A percentile compares a stretch with the other conserved stretches of the same genome.
Evolutionary conservation across 2,113 vertebrate species (phyloP).

Genomic region (Perca schrenkii): DNA sequence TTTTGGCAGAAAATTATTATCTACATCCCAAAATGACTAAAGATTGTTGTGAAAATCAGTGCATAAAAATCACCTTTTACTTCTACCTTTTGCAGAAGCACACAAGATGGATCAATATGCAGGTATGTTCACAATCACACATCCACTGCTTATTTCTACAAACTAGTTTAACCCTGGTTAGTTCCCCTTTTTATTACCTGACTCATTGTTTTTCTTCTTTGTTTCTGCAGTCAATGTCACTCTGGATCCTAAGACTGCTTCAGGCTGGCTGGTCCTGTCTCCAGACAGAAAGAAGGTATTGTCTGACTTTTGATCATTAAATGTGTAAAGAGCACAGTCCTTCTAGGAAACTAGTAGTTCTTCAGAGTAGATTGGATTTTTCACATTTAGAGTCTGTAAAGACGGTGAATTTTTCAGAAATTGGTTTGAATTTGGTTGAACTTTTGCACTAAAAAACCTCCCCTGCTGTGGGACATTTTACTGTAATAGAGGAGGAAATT

Average conservation of each 20-base stretch:
- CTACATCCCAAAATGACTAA: neutral
- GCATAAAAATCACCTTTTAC: neutral
- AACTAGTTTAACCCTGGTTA: neutral
- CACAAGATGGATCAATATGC: slow-evolving; percentile 45
- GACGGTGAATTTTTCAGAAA: neutral
- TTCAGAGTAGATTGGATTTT: neutral
- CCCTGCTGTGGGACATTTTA: neutral
- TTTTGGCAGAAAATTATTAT: neutral
- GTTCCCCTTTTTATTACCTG: neutral
- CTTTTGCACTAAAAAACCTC: neutral
- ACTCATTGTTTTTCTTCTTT: slow-evolving; percentile 10
- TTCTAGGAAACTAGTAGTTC: neutral
- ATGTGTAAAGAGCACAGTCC: too few relatives aligned
- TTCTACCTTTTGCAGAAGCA: slow-evolving; percentile 39
- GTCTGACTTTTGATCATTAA: neutral
- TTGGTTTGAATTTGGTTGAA: neutral
- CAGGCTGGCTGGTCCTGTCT: slow-evolving; percentile 72
- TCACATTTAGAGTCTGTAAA: neutral
- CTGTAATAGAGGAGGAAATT: too few relatives aligned
- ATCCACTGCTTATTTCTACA: neutral
- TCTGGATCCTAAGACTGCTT: slow-evolving; percentile 74
- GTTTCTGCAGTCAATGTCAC: slow-evolving; percentile 62
- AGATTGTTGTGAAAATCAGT: neutral
- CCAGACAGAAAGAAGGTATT: slow-evolving; percentile 65
- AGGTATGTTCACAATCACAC: slow-evolving; percentile 24